These are phyloP conservation scores for Papilio glaucus DNA, from an alignment of 1,140 invertebrate genomes.

Conservation along the genomic window DNA sequence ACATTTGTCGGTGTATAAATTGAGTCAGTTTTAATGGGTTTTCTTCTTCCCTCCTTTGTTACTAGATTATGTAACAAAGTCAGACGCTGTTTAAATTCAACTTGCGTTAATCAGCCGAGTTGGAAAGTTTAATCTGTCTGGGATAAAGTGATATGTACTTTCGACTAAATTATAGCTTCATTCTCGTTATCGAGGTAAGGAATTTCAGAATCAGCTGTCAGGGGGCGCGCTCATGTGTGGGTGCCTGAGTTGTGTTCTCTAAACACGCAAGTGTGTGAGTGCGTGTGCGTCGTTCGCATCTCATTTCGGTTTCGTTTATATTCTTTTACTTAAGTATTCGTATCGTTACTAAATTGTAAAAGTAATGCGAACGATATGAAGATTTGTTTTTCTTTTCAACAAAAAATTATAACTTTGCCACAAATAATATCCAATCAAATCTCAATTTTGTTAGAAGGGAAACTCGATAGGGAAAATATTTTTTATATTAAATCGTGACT, in stretches of 20 bases:
- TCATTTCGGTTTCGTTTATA: not conserved
- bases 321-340: not conserved
- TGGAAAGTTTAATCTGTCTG: slow-evolving; percentile 37
- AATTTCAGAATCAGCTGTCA: slow-evolving; percentile 34
- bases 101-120: slow-evolving; percentile 49
- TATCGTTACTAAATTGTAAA: not conserved
- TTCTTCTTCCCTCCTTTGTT: slow-evolving; percentile 50
- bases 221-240: slow-evolving; percentile 15
- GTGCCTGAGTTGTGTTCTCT: slow-evolving; percentile 13
- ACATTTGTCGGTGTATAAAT: slow-evolving; percentile 46
- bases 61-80: slow-evolving; percentile 39
- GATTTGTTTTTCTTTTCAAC: slow-evolving; percentile 4
- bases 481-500: slow-evolving; percentile 15
- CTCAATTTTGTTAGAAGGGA: slow-evolving; percentile 2
- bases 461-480: not conserved
- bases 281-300: not conserved
- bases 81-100: slow-evolving; percentile 40
- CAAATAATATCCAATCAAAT: slow-evolving; percentile 11
- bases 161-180: slow-evolving; percentile 37
- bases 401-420: slow-evolving; percentile 17
- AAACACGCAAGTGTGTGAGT: not conserved
- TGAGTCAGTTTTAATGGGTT: slow-evolving; percentile 54
- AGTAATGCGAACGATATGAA: not conserved
- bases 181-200: slow-evolving; percentile 35
- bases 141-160: slow-evolving; percentile 39